These are phyloP conservation scores for Dolichomitus sp. DNA, from an alignment of 2,888 invertebrate species.

Conservation along the genomic window DNA sequence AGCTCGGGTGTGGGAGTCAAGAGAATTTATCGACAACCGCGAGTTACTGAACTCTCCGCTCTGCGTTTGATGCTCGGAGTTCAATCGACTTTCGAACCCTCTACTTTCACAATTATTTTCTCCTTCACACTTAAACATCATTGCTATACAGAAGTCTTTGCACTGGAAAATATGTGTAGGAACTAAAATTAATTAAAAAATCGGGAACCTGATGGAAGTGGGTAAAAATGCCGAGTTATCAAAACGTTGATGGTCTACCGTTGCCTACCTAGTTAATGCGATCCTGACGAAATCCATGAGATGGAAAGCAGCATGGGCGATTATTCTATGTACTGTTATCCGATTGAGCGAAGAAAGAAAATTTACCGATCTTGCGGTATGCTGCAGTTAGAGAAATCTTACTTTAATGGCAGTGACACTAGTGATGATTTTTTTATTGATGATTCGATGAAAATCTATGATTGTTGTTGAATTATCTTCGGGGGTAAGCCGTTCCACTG, in stretches of 20 bases:
- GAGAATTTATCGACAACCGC: slow-evolving; percentile 46
- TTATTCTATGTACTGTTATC: slow-evolving; percentile 4
- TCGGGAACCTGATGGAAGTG: background rate
- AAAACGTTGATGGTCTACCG: background rate
- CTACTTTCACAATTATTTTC: slow-evolving; percentile 5
- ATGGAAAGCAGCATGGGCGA: slow-evolving; percentile 4
- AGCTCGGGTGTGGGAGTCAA: slow-evolving; percentile 13
- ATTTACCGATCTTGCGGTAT: background rate
- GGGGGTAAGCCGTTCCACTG: no score
- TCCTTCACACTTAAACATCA: slow-evolving; percentile 6
- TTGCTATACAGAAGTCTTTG: slow-evolving; percentile 16
- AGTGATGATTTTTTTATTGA: no score
- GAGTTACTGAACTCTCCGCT: slow-evolving; percentile 34
- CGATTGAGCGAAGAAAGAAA: slow-evolving; percentile 2
- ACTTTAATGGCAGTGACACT: no score
- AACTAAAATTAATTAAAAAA: background rate
- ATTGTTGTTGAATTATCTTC: no score
- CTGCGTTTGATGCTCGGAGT: slow-evolving; percentile 7
- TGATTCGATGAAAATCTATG: no score
- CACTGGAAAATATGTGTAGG: slow-evolving; percentile 25
- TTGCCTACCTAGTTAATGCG: slow-evolving; percentile 11
- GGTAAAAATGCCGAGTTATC: slow-evolving; percentile 18
- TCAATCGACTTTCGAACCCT: slow-evolving; percentile 41
- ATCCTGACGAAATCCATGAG: slow-evolving; percentile 24
- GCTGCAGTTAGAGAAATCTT: no score